Base-by-base conservation (phyloP, 1,140 invertebrate species). In the Euura saliciscinereae region DNA sequence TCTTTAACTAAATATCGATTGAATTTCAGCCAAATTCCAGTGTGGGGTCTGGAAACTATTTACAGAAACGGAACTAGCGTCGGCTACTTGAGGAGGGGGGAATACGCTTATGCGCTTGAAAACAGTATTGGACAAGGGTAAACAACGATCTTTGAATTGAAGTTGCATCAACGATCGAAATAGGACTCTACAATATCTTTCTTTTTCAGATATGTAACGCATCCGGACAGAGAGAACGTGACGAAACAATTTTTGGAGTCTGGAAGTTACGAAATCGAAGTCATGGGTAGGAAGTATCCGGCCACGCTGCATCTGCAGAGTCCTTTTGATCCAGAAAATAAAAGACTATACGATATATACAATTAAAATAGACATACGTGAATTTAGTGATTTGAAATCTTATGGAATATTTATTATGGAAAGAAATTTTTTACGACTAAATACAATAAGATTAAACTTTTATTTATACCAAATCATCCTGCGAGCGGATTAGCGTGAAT, bases 401-500 rank as follows among this genome's bases (percentile, higher is more conserved):
- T 69, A 11, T 45, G 13, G 70, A 73, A 65, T 65, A 65, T 72
- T 65, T 45, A 67, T 74, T 28, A 44, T 65, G 43, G n/a, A 71
- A 28, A 43, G 42, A 42, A 73, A 59, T 64, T 69, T 44, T 66
- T 13, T 65, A 66, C n/a, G 28, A 28, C 28, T 28, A 28, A 28
- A 28, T 28, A 28, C 28, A 28, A 28, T 28, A 1, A 28, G 28
- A 28, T 28, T 28, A 28, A 28, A 28, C 28, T 28, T 28, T 28
- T 28, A 28, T 1, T 28, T 28, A 28, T 28, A 28, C 28, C 28
- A 28, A 59, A 59, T 89, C 85, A 94, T 74, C 89, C 90, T 64
- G 97, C 97, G 79, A 99, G 86, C 43, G 97, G 97, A 91, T 99
- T 99, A 13, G 97, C 97, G 90, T 99, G 97, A 84, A 99, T 97